These are phyloP conservation scores for Conus ventricosus DNA, from an alignment of 1,140 invertebrate genomes.

Conservation along the genomic window DNA sequence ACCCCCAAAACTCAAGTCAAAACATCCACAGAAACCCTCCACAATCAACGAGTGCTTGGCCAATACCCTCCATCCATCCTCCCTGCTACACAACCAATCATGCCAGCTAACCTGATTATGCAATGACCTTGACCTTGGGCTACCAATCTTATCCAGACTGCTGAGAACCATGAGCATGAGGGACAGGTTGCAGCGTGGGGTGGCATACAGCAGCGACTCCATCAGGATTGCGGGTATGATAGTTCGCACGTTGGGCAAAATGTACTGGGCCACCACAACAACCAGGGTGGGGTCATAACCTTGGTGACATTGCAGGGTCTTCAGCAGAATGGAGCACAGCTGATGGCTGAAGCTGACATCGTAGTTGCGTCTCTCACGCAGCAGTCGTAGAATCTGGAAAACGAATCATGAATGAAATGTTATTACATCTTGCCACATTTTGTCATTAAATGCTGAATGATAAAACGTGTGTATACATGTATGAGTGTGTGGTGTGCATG, in stretches of 20 bases:
- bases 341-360: constrained; percentile 18
- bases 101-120: constrained; percentile 32
- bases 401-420: no score
- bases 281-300: constrained; percentile 37
- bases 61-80: no score
- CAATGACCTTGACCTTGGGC: constrained; percentile 38
- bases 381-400: constrained; percentile 41
- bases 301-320: constrained; percentile 29
- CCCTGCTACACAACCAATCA: no score
- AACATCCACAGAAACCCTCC: no score
- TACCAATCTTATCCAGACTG: constrained; percentile 40
- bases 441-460: no score
- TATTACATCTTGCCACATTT: no score
- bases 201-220: constrained; percentile 35
- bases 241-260: constrained; percentile 35
- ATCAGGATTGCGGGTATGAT: constrained; percentile 35
- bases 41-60: no score
- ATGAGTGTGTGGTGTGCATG: no score
- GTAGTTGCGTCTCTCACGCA: constrained; percentile 24
- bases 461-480: no score
- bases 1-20: no score
- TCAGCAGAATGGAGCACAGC: constrained; percentile 29
- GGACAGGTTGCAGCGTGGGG: constrained; percentile 42
- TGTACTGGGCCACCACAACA: constrained; percentile 22
- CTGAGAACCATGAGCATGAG: constrained; percentile 33